Conservation (phyloP, 1,140 invertebrate species). For the Probaryconus sp. region DNA sequence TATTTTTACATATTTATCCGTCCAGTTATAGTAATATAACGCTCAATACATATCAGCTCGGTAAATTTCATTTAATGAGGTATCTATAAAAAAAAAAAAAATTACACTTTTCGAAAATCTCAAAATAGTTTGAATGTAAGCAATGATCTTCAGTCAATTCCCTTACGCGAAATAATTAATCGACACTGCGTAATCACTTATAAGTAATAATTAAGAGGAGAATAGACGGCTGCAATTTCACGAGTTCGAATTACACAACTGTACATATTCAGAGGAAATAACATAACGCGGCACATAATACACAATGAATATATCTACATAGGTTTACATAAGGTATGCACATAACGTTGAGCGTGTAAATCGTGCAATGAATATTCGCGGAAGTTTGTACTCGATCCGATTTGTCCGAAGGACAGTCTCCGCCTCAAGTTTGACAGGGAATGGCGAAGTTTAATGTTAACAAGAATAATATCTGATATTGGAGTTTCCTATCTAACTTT, state of each 20-base stretch:
- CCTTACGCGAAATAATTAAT: conserved; percentile 23
- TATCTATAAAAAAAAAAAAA: no score
- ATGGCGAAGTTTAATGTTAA: conserved; percentile 60
- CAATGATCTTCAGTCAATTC: conserved; percentile 32
- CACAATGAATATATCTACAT: conserved; percentile 60
- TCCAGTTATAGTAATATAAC: no score
- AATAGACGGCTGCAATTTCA: conserved; percentile 41
- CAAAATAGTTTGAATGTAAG: no score
- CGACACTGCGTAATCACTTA: conserved; percentile 20
- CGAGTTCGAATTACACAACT: conserved; percentile 41
- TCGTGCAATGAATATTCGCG: conserved; percentile 63
- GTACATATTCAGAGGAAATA: conserved; percentile 57
- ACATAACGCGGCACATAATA: conserved; percentile 55
- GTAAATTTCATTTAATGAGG: no score
- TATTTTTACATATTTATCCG: no score
- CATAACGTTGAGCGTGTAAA: conserved; percentile 59
- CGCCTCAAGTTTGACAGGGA: conserved; percentile 58
- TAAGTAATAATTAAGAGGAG: conserved; percentile 30
- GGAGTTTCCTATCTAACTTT: conserved; percentile 60
- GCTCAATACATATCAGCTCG: no score
- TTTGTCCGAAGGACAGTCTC: conserved; percentile 60
- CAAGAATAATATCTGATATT: conserved; percentile 64
- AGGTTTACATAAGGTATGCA: conserved; percentile 59
- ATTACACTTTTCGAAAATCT: no score
- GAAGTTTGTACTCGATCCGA: conserved; percentile 59